Conservation (phyloP, 2,797 vertebrate genomes). For the Microctenopoma lineatum region DNA sequence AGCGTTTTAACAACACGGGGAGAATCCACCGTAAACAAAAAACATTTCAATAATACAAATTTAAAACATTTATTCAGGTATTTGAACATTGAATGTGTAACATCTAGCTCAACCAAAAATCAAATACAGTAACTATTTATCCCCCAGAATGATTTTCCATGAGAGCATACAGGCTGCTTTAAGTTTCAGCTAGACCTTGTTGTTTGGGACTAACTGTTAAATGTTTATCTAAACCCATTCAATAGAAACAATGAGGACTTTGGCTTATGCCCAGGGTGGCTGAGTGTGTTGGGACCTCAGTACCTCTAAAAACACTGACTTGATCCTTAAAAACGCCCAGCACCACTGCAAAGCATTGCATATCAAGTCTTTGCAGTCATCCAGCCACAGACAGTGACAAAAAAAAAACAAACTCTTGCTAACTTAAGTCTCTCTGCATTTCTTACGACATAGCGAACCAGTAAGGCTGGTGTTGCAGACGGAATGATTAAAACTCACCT, state of each 20-base stretch:
- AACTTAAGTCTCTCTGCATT: no score
- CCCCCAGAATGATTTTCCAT: neutral
- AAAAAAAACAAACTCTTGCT: no score
- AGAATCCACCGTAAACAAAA: no score
- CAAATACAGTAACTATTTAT: neutral
- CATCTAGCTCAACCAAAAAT: no score
- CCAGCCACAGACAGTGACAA: neutral
- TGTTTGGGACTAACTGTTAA: neutral
- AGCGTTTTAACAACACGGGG: no score
- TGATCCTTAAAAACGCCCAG: neutral
- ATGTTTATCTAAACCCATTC: neutral
- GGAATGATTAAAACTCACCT: slow-evolving; percentile 39
- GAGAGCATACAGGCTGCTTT: neutral
- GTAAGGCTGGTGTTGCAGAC: neutral
- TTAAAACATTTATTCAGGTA: neutral
- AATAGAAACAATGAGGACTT: neutral
- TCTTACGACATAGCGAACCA: no score
- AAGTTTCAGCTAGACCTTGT: no score
- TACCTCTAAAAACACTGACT: neutral
- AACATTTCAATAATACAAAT: no score
- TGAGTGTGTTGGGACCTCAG: neutral
- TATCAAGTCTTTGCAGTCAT: neutral
- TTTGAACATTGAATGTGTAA: neutral
- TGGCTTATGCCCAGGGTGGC: no score
- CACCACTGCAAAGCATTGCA: neutral